Evolutionary conservation across 2,888 invertebrate species (phyloP), one percentile per base, ranked within the genome.

Genomic region (Yponomeuta plumbellus): DNA sequence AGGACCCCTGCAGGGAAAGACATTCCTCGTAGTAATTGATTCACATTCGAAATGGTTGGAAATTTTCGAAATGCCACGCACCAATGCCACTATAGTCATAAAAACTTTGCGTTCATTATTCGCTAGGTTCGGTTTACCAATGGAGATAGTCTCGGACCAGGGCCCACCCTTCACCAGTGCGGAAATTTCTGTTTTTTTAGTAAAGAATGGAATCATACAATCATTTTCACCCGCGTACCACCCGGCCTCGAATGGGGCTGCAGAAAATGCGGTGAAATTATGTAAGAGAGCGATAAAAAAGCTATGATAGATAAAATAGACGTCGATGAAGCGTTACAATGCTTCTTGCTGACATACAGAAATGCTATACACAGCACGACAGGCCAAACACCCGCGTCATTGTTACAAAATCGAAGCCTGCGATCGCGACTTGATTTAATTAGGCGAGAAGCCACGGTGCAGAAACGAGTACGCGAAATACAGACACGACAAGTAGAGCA

Each of bases 11-110:
- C 4, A 66, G 6, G 69, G 69, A 21, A 67, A 66, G 20, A 69
- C 66, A 0, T 72, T 69, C 69, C 67, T 73, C n/a, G 66, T 71
- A 2, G 8, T 71, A 34, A 68, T 71, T 6, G 70, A 72, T 61
- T 52, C 67, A 0, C 39, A 23, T 3, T 56, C 66, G 0, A 68
- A 68, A 56, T 67, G 67, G 68, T 59, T 68, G 2, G 68, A 68
- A 40, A 56, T 40, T 0, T 59, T 56, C 11, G 26, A 58, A 6
- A 67, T 68, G 68, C 11, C 13, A 1, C 34, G 52, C 23, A 68
- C 68, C 1, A 67, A 26, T 10, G 66, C 68, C 13, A n/a, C 68
- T 23, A 11, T 21, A 0, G 66, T 66, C 4, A 66, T 68, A 62
- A 65, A 62, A 20, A 23, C 22, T 6, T n/a, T 68, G 2, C 21